Evolutionary conservation across 2,113 vertebrate genomes (phyloP).

Genomic region (Pogona vitticeps): DNA sequence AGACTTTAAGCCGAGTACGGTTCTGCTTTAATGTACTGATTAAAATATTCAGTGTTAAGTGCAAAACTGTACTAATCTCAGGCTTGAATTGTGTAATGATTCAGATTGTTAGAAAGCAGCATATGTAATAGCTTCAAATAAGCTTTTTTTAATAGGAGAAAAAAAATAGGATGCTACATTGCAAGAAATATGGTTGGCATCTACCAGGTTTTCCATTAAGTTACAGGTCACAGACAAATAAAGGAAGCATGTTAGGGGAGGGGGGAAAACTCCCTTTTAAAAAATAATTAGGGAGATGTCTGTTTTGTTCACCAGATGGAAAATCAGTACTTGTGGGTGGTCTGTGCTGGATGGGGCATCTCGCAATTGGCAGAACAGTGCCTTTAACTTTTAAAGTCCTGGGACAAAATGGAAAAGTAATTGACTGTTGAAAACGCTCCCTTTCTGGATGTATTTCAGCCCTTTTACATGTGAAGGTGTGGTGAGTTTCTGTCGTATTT

Average conservation of each 20-base stretch:
- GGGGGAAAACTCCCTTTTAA: slow-evolving; percentile 79
- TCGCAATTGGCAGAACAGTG: slow-evolving; percentile 81
- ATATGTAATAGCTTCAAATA: slow-evolving; percentile 73
- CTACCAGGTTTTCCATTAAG: slow-evolving; percentile 81
- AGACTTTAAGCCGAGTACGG: slow-evolving; percentile 75
- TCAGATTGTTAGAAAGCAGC: slow-evolving; percentile 67
- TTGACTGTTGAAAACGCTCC: slow-evolving; percentile 71
- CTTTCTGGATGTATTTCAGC: slow-evolving; percentile 62
- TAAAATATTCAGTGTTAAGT: slow-evolving; percentile 61
- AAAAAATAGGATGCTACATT: slow-evolving; percentile 81
- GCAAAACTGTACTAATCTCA: slow-evolving; percentile 68
- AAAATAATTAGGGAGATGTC: slow-evolving; percentile 88
- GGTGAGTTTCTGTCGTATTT: slow-evolving; percentile 69
- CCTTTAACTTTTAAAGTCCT: slow-evolving; percentile 82
- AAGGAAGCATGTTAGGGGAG: slow-evolving; percentile 80
- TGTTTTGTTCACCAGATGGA: slow-evolving; percentile 87
- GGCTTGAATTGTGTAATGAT: slow-evolving; percentile 67
- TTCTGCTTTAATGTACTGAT: slow-evolving; percentile 75
- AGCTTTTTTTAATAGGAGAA: slow-evolving; percentile 67
- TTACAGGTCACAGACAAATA: slow-evolving; percentile 85
- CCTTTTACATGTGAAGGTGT: slow-evolving; percentile 61
- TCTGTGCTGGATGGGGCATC: slow-evolving; percentile 82
- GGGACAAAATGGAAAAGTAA: slow-evolving; percentile 78
- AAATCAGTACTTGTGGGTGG: slow-evolving; percentile 84
- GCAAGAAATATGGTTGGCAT: slow-evolving; percentile 82